phyloP scores from a whole-genome alignment of 2,113 vertebrate genomes.

The Oostethus manadensis region DNA sequence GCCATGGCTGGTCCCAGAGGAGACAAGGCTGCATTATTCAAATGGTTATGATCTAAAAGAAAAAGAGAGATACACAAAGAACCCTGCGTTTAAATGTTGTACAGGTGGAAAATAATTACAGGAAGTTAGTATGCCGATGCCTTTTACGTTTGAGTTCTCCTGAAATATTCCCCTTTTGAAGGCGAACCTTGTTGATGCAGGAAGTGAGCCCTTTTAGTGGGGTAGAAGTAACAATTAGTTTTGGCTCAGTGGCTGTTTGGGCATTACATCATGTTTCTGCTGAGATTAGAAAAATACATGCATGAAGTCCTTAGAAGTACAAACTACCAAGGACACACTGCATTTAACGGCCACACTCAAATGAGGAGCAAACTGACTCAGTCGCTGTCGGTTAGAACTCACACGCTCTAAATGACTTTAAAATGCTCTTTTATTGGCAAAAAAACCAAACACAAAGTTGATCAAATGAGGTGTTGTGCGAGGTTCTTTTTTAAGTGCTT shows the following conservation, averaged over 20 bases:
- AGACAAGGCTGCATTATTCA: slow-evolving; percentile 71
- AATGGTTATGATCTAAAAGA: slow-evolving; percentile 67
- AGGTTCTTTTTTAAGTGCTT: too few relatives aligned
- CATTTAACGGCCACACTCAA: neutral
- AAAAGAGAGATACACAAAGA: slow-evolving; percentile 14
- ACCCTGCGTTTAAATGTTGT: neutral
- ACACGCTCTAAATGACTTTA: neutral
- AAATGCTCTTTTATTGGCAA: too few relatives aligned
- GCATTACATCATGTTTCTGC: slow-evolving; percentile 21
- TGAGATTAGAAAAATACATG: slow-evolving; percentile 11
- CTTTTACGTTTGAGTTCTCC: slow-evolving; percentile 2
- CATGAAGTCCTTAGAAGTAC: slow-evolving; percentile 14
- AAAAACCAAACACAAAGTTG: too few relatives aligned
- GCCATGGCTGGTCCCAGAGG: slow-evolving; percentile 70
- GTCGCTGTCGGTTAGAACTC: neutral
- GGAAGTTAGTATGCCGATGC: neutral
- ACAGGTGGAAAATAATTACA: neutral
- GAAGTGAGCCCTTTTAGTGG: neutral
- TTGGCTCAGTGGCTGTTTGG: slow-evolving; percentile 12
- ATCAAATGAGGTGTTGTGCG: too few relatives aligned
- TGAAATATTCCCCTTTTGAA: too few relatives aligned
- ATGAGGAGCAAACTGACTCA: neutral
- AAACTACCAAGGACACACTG: neutral
- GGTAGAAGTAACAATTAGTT: slow-evolving; percentile 8
- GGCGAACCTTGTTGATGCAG: neutral